Conservation (phyloP, 2,888 invertebrate species). For the Dolichopus griseipennis region DNA sequence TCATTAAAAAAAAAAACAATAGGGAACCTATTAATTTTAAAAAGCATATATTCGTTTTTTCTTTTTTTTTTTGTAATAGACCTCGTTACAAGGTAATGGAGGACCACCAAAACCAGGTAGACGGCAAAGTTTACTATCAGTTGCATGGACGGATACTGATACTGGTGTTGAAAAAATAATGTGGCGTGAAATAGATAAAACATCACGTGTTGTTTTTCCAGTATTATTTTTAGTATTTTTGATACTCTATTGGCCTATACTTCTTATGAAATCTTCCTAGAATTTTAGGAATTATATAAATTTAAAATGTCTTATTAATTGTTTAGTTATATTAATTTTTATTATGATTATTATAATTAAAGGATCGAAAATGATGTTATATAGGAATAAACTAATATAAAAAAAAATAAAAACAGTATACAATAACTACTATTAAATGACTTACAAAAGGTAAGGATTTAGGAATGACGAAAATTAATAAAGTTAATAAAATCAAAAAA, state of each 20-base stretch:
- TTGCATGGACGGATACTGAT: slow-evolving; percentile 57
- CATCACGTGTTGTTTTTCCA: slow-evolving; percentile 68
- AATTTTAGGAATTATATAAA: slow-evolving; percentile 33
- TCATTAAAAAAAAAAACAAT: too few species aligned
- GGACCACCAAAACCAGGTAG: slow-evolving; percentile 42
- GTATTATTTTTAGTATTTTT: slow-evolving; percentile 68
- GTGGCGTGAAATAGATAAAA: slow-evolving; percentile 69
- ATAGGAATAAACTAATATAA: not conserved
- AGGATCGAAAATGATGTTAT: slow-evolving; percentile 7
- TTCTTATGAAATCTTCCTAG: slow-evolving; percentile 56
- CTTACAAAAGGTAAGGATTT: not conserved
- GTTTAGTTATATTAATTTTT: not conserved
- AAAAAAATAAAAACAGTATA: not conserved
- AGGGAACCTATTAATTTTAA: too few species aligned
- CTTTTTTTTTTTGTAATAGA: slow-evolving; percentile 26
- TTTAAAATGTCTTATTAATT: not conserved
- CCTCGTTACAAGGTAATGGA: slow-evolving; percentile 43
- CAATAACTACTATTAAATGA: not conserved
- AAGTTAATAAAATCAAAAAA: too few species aligned
- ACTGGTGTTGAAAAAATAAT: slow-evolving; percentile 64
- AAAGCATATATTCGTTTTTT: too few species aligned
- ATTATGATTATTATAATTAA: not conserved
- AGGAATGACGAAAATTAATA: too few species aligned
- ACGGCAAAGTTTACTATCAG: slow-evolving; percentile 45
- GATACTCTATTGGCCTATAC: slow-evolving; percentile 68